Base-by-base conservation (phyloP, 1,140 invertebrate species). In the Heliconius eleuchia region DNA sequence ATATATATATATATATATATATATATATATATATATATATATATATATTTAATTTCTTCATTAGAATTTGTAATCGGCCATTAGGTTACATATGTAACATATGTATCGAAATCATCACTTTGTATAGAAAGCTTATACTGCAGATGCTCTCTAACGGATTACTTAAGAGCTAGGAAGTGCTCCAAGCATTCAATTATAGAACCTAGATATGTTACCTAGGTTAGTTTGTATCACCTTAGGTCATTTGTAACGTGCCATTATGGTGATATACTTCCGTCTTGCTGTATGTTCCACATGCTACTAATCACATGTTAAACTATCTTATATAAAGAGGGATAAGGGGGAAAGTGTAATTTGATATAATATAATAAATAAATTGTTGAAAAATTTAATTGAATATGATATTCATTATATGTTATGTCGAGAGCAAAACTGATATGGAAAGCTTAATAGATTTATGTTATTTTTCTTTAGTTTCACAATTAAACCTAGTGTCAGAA, bases 241-340 rank as follows among this genome's bases (percentile, higher is more conserved):
- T 52, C 37, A 73, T n/a, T 34, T 37, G 46, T 30, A 52, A 37
- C n/a, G 55, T 37, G 46, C 39, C 71, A 77, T 57, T 57, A 73
- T 77, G 27, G 3, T 60, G 37, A 73, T 78, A 73, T 78, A 50
- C 72, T 74, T 78, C 72, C 77, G 72, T 57, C 71, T 70, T 74
- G 57, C 23, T 66, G 1, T 42, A n/a, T 66, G 34, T 30, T 66
- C 60, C 60, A 66, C 27, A 66, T 66, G 13, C 11, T 30, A 9
- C 27, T 66, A 66, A 66, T 30, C 60, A 66, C 13, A 27, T 66
- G 60, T 66, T 66, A 6, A 66, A 16, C 3, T n/a, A 66, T 30
- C 60, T 66, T 66, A 66, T 66, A 66, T 66, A 66, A 66, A 23
- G 0, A 2, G 18, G 0, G 23, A 66, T 30, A 27, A 66, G n/a